Evolutionary conservation across 2,888 invertebrate genomes (phyloP).

Genomic region (Cephus pygmeus): DNA sequence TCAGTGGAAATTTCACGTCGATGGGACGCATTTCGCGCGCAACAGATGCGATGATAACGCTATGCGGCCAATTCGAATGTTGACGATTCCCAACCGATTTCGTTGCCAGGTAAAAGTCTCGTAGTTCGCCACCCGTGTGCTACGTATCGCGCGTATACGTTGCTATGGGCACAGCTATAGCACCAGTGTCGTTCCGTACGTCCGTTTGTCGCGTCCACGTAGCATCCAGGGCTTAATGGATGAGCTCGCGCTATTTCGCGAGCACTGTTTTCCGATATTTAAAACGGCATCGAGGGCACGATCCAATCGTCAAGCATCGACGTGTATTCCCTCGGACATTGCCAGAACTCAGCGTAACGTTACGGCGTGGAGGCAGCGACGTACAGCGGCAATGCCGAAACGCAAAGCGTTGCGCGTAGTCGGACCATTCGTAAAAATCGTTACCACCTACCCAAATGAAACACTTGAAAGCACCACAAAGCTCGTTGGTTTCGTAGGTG

Average conservation of each 20-base stretch:
- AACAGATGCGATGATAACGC: not conserved
- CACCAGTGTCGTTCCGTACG: not conserved
- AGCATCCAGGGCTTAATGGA: not conserved
- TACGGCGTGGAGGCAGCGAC: not conserved
- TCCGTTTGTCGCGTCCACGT: not conserved
- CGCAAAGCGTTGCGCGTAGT: not conserved
- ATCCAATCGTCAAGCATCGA: not conserved
- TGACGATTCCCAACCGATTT: not conserved
- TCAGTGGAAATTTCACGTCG: constrained; percentile 15
- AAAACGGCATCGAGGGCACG: not conserved
- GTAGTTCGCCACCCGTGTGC: not conserved
- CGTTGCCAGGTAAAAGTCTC: not conserved
- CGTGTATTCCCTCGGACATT: not conserved
- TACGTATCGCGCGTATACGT: not conserved
- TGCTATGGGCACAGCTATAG: not conserved
- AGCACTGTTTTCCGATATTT: not conserved
- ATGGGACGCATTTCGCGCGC: not conserved
- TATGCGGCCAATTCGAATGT: not conserved
- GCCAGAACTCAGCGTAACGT: not conserved
- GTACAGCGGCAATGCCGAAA: not conserved
- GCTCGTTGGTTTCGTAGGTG: not conserved
- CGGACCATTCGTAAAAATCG: not conserved
- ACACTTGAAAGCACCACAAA: not conserved
- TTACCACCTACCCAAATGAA: not conserved
- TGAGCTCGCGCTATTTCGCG: not conserved